phyloP scores from a whole-genome alignment of 2,797 vertebrate genomes.

The Martes flavigula region DNA sequence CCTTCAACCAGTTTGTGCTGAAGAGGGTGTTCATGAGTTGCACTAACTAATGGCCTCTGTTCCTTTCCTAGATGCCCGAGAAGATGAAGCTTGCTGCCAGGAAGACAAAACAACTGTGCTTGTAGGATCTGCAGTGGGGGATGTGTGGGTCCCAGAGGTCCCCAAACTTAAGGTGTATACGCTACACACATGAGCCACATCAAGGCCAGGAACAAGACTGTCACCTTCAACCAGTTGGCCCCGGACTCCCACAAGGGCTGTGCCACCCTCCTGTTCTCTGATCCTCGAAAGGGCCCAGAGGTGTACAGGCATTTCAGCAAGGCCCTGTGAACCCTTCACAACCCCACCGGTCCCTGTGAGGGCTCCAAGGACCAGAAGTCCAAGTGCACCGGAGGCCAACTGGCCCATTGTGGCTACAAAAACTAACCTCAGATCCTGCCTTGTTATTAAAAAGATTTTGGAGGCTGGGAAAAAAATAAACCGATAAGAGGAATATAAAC shows the following conservation, averaged over 20 bases:
- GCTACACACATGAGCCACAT: slow-evolving; percentile 80
- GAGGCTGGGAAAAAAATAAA: background rate
- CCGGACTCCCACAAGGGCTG: slow-evolving; percentile 87
- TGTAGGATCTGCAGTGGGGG: slow-evolving; percentile 88
- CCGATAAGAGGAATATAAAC: background rate
- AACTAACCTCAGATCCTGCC: background rate
- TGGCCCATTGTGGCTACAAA: background rate
- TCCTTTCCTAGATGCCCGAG: slow-evolving; percentile 88
- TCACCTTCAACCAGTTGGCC: slow-evolving; percentile 91
- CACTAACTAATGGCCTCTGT: slow-evolving; percentile 88
- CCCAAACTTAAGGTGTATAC: slow-evolving; percentile 90
- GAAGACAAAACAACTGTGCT: slow-evolving; percentile 87
- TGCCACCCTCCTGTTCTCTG: slow-evolving; percentile 90
- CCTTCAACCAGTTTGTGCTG: slow-evolving; percentile 91
- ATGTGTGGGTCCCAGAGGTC: slow-evolving; percentile 8
- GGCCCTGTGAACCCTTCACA: slow-evolving; percentile 89
- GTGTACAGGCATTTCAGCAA: slow-evolving; percentile 93
- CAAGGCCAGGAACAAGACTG: slow-evolving; percentile 88
- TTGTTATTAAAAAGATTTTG: background rate
- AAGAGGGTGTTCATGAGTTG: slow-evolving; percentile 92
- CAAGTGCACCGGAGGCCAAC: slow-evolving; percentile 33
- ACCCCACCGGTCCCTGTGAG: slow-evolving; percentile 85
- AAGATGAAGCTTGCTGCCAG: slow-evolving; percentile 88
- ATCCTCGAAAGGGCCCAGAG: slow-evolving; percentile 87
- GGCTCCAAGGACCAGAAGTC: slow-evolving; percentile 58